Conservation (phyloP, 2,888 invertebrate species). For the Microctonus hyperodae region DNA sequence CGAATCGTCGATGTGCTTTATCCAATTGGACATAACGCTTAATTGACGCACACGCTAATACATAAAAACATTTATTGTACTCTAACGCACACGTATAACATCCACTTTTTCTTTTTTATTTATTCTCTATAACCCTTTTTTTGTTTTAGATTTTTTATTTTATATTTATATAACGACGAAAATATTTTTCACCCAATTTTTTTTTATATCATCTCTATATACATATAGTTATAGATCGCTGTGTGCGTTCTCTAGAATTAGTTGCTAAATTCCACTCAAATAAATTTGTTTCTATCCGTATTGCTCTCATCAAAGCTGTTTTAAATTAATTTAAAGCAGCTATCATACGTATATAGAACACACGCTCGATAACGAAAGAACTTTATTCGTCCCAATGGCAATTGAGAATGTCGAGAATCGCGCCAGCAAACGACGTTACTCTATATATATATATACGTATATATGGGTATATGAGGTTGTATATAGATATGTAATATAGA, state of each 20-base stretch:
- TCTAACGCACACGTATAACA: background rate
- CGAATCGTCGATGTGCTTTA: slow-evolving; percentile 23
- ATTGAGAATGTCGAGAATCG: slow-evolving; percentile 15
- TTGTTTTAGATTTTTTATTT: background rate
- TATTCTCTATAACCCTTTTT: background rate
- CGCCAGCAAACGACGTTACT: slow-evolving; percentile 18
- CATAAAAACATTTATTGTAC: background rate
- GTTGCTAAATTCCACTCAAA: background rate
- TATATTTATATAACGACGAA: background rate
- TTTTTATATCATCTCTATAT: background rate
- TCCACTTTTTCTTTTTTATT: background rate
- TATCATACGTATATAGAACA: background rate
- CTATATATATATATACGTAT: slow-evolving; percentile 7
- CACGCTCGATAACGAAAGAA: background rate
- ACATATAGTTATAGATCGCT: background rate
- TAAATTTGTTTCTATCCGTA: background rate
- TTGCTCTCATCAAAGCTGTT: slow-evolving; percentile 1
- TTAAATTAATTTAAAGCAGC: background rate
- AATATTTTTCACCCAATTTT: background rate
- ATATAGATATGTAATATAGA: background rate
- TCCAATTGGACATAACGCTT: slow-evolving; percentile 21
- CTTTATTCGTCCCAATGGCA: slow-evolving; percentile 7
- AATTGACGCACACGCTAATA: slow-evolving; percentile 19
- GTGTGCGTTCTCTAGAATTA: background rate
- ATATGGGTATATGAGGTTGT: no score